Base-by-base conservation (phyloP, 2,888 invertebrate species). In the Exocentrus adspersus region DNA sequence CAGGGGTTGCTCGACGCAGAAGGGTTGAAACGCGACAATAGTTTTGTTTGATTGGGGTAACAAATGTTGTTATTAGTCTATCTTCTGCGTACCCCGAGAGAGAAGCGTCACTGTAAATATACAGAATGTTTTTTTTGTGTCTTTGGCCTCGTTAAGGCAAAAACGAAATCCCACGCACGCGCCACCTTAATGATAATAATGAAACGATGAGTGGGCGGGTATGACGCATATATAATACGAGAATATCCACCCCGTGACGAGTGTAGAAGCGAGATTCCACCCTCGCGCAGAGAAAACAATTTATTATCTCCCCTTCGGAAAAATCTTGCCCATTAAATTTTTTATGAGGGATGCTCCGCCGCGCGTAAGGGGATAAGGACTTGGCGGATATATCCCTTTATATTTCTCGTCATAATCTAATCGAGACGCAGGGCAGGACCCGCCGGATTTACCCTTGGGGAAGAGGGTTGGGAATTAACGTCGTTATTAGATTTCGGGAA, bases 241-340 rank as follows among this genome's bases (percentile, higher is more conserved):
- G n/a, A n/a, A n/a, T n/a, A n/a, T n/a, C 12, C 37, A n/a, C n/a
- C 4, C 10, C 9, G 2, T 9, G 37, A 12, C 2, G 37, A 37
- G n/a, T 5, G n/a, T 5, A n/a, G 14, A 41, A 32, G n/a, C 20
- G 41, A 9, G 32, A 53, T 53, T 53, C 24, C 20, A 42, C 42
- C 41, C 21, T 14, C 10, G 6, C 28, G 19, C 0, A 43, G 43
- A 42, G 54, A 46, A 57, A 57, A 57, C 57, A 54, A 45, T 54
- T 54, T 45, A 46, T 57, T 57, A 57, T 57, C 57, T 57, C 57
- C 57, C 57, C 57, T 57, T 46, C 57, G 14, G n/a, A 57, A 54
- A 57, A 57, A 30, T 46, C 57, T 45, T 46, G 43, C 46, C 57
- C 57, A 57, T 57, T 57, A 57, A 57, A 32, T 42, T 54, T 54